phyloP scores from a whole-genome alignment of 2,797 vertebrate genomes.

The Ptychadena robeensis region DNA sequence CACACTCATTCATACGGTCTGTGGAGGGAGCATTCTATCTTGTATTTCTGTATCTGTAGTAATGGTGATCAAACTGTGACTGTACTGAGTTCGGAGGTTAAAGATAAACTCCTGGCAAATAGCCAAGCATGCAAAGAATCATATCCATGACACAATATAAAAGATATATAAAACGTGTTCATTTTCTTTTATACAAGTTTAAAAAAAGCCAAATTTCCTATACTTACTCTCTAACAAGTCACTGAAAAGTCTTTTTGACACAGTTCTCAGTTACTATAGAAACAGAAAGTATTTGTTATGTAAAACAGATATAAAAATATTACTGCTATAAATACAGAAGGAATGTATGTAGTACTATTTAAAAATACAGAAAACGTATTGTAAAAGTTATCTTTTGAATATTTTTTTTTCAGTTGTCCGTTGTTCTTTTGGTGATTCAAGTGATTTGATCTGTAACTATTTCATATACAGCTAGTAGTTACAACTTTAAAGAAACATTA shows the following conservation, averaged over 20 bases:
- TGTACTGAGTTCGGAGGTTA: too few relatives aligned
- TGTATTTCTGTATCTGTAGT: too few relatives aligned
- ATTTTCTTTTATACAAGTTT: too few relatives aligned
- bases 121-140: neutral
- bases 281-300: neutral
- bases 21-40: too few relatives aligned
- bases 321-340: neutral
- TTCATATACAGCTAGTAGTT: too few relatives aligned
- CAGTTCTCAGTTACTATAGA: neutral
- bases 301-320: neutral
- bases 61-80: too few relatives aligned
- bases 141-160: neutral
- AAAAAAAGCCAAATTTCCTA: neutral
- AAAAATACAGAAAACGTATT: neutral
- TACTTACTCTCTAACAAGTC: neutral
- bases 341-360: neutral
- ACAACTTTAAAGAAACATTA: too few relatives aligned
- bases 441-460: neutral
- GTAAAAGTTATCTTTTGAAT: neutral
- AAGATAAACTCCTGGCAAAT: neutral
- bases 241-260: neutral
- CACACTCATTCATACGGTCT: too few relatives aligned
- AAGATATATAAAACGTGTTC: too few relatives aligned
- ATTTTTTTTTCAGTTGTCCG: neutral
- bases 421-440: neutral